A percentile compares a stretch with the other conserved stretches of the same genome.
phyloP scores from a whole-genome alignment of 1,140 invertebrate genomes.

The Augochlora pura region DNA sequence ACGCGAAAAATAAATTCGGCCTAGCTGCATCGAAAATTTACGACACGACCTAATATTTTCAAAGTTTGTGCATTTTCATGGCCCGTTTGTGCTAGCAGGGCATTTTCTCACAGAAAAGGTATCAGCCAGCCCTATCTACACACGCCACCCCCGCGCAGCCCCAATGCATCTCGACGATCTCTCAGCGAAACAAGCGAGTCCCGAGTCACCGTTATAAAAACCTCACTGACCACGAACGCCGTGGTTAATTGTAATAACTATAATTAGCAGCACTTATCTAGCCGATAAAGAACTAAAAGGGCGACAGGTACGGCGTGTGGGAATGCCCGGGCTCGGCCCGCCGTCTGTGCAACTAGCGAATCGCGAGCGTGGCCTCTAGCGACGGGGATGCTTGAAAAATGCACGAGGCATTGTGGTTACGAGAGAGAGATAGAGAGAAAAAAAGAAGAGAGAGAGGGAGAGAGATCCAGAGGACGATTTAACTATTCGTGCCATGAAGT shows the following conservation, averaged over 20 bases:
- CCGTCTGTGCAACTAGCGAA: neutral
- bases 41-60: too few species aligned
- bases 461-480: neutral
- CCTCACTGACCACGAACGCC: conserved; percentile 29
- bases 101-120: conserved; percentile 23
- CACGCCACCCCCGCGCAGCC: neutral
- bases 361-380: neutral
- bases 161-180: neutral
- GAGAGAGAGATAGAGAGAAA: too few species aligned
- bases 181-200: conserved; percentile 6
- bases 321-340: neutral
- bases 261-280: conserved; percentile 55
- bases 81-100: conserved; percentile 26
- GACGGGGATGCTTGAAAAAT: neutral
- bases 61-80: neutral
- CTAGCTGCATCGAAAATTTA: too few species aligned
- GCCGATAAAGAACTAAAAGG: conserved; percentile 33
- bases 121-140: conserved; percentile 25
- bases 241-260: conserved; percentile 41
- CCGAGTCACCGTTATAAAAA: conserved; percentile 33
- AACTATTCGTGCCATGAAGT: conserved; percentile 3
- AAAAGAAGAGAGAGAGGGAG: too few species aligned
- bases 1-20: too few species aligned
- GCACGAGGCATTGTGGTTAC: neutral
- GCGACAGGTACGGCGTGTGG: neutral